Conservation (phyloP, 2,888 invertebrate species). For the Leptopterna dolabrata region DNA sequence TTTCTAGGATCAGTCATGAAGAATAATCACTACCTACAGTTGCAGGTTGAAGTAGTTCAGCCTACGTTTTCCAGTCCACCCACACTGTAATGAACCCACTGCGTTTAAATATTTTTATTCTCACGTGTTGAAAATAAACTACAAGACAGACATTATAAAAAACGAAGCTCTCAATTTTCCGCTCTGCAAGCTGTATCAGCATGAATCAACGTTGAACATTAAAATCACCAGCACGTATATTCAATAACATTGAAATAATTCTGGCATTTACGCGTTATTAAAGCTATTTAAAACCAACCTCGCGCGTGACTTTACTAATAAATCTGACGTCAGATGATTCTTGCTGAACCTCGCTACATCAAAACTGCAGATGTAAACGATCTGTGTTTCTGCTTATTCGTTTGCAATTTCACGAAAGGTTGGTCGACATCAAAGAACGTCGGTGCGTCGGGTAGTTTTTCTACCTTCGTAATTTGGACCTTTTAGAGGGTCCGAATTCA, state of each 20-base stretch:
- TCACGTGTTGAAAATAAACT: not conserved
- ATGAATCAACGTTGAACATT: not conserved
- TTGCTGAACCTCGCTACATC: not conserved
- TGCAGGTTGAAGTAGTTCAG: no score
- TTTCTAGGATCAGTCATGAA: no score
- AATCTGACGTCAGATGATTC: not conserved
- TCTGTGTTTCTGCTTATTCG: not conserved
- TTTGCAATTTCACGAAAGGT: slow-evolving; percentile 4
- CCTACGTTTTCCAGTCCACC: no score
- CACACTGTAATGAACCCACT: not conserved
- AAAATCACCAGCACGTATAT: not conserved
- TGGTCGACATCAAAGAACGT: slow-evolving; percentile 21
- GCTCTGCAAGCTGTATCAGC: not conserved
- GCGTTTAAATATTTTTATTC: not conserved
- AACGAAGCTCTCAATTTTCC: not conserved
- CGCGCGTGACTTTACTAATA: not conserved
- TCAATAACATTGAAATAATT: not conserved
- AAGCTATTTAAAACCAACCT: not conserved
- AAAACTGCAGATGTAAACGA: not conserved
- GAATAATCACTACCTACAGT: no score
- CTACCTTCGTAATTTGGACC: not conserved
- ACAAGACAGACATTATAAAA: not conserved
- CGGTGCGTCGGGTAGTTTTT: not conserved
- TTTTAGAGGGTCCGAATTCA: not conserved
- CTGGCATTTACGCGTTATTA: not conserved